Base-by-base conservation (phyloP, 2,888 invertebrate species). In the Ormyrus thymus region DNA sequence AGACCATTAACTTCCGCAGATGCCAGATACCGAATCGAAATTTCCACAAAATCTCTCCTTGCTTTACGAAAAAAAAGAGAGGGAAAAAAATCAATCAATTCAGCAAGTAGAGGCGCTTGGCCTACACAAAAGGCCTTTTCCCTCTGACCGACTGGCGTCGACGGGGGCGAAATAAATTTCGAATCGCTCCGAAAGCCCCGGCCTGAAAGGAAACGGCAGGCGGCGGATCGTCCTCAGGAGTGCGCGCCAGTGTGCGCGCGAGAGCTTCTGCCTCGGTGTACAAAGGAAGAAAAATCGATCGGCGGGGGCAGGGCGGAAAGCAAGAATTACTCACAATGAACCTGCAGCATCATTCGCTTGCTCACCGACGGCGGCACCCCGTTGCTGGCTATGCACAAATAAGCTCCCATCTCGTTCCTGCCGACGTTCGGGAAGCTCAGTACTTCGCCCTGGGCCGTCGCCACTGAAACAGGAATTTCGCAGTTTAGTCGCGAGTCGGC, bases 321-420 rank as follows among this genome's bases (percentile, higher is more conserved):
- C 61, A 51, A 61, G 64, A 77, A 79, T 82, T 92, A 96, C 96
- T 96, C 91, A 97, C 97, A 97, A 91, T 97, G 96, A 84, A 97
- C 96, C 91, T 96, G 96, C 81, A 97, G 93, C 95, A 96, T 96
- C 93, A 97, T 95, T 89, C 96, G 92, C 91, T 97, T 96, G 92
- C 96, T 96, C 89, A 97, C 96, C 61, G 96, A 94, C 53, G 96
- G 97, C 51, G 96, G 96, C 43, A 96, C 95, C 61, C 96, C 96
- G 88, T 97, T 97, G 84, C 95, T 95, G 76, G 96, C 96, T 90
- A 97, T 96, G 91, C 97, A 97, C 86, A 96, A 92, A 90, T 96
- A 97, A 76, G 95, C 95, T 72, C 96, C 96, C 96, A 96, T 96
- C 92, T 97, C 97, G 69, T 96, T 96, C 83, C 97, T 93, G 82